phyloP scores from a whole-genome alignment of 2,113 vertebrate genomes.

The Pelodiscus sinensis region DNA sequence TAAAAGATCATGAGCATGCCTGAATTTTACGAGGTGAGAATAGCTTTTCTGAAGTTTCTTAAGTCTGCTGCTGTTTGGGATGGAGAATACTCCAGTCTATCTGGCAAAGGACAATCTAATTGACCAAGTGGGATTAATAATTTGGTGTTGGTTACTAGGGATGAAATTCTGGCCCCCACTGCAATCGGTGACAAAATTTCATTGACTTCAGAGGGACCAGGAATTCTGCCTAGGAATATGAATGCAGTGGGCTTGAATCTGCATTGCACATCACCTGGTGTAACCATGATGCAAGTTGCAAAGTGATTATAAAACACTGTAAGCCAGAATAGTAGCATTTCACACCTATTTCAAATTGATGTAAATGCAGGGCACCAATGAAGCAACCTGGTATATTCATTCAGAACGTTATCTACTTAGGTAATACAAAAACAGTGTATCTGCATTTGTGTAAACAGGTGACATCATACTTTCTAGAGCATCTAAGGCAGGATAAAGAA shows the following conservation, averaged over 20 bases:
- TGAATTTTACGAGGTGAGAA: neutral
- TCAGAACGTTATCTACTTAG: too few species aligned
- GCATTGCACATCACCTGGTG: neutral
- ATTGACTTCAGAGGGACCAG: neutral
- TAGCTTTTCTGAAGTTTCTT: neutral
- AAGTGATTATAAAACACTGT: neutral
- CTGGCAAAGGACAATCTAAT: neutral
- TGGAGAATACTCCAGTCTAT: neutral
- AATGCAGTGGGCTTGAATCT: neutral
- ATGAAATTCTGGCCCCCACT: neutral
- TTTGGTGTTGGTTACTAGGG: neutral
- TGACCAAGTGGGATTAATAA: neutral
- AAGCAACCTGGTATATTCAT: too few species aligned
- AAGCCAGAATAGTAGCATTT: accelerated
- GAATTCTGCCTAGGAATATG: neutral
- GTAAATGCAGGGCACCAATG: too few species aligned
- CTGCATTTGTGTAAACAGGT: too few species aligned
- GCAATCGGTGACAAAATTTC: neutral
- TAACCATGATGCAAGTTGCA: neutral
- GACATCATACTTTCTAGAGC: too few species aligned
- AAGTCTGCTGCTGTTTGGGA: neutral
- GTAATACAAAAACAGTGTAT: too few species aligned
- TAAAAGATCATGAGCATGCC: neutral
- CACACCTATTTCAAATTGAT: neutral
- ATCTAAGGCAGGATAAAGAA: too few species aligned